phyloP scores from a whole-genome alignment of 2,888 invertebrate species.

The Emmelina monodactyla region DNA sequence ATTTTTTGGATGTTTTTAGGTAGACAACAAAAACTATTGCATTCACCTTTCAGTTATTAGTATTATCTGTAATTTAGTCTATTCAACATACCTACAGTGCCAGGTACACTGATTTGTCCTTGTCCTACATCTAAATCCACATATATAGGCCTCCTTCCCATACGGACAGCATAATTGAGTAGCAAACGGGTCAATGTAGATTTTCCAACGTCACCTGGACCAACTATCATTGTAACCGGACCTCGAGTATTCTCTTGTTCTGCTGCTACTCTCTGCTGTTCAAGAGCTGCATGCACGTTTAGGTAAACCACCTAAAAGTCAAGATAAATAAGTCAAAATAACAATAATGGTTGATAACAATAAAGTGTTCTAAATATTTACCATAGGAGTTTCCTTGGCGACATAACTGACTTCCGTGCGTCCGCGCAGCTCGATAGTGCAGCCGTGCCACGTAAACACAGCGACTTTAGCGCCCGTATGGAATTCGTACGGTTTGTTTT shows the following conservation, averaged over 20 bases:
- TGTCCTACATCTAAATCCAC: constrained; percentile 97
- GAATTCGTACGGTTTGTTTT: constrained; percentile 91
- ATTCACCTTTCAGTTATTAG: too few relatives aligned
- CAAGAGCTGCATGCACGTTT: constrained; percentile 94
- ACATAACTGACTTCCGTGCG: constrained; percentile 93
- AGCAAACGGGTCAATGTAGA: constrained; percentile 88
- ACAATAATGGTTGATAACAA: too few relatives aligned
- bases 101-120: constrained; percentile 90
- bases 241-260: constrained; percentile 78
- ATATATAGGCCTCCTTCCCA: constrained; percentile 87
- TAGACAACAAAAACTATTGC: constrained; percentile 8
- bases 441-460: constrained; percentile 96
- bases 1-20: too few relatives aligned
- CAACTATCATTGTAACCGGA: constrained; percentile 89
- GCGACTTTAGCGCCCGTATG: constrained; percentile 92
- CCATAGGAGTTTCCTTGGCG: constrained; percentile 97
- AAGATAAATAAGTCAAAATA: too few relatives aligned
- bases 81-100: constrained; percentile 75
- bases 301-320: constrained; percentile 76
- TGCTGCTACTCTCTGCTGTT: constrained; percentile 85
- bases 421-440: constrained; percentile 84
- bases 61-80: too few relatives aligned
- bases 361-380: constrained; percentile 23
- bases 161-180: constrained; percentile 93
- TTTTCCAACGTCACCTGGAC: constrained; percentile 97